phyloP scores from a whole-genome alignment of 2,797 vertebrate species.

The Peromyscus nudipes region DNA sequence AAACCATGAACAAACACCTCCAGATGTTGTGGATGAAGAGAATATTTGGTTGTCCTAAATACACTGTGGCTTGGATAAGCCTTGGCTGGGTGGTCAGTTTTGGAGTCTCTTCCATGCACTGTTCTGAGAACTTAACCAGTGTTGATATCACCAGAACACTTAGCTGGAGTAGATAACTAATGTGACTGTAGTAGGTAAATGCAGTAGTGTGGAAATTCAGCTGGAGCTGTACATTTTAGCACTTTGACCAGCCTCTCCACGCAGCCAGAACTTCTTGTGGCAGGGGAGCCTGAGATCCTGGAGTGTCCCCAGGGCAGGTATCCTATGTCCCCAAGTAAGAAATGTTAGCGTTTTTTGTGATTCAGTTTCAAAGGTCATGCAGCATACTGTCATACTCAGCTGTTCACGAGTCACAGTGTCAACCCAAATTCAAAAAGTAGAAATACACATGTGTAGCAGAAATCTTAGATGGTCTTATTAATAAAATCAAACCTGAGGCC shows the following conservation, averaged over 20 bases:
- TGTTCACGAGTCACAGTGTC: neutral
- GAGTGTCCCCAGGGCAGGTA: neutral
- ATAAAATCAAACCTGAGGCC: no score
- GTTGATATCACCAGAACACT: neutral
- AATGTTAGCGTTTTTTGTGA: neutral
- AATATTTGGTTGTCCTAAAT: slow-evolving; percentile 5
- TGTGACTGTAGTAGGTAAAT: neutral
- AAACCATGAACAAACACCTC: neutral
- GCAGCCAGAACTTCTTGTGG: neutral
- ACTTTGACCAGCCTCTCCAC: neutral
- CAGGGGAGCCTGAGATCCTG: neutral
- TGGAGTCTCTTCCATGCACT: neutral
- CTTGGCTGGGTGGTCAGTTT: neutral
- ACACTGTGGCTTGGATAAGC: neutral
- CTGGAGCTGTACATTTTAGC: neutral
- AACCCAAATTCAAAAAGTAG: neutral
- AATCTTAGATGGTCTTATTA: no score
- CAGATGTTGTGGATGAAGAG: slow-evolving; percentile 12
- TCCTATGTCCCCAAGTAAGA: neutral
- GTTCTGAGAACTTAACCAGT: neutral
- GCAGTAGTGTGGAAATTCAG: neutral
- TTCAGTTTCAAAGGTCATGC: neutral
- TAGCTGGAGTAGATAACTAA: neutral
- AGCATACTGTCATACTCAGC: neutral
- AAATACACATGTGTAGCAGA: neutral